Evolutionary conservation across 2,888 invertebrate species (phyloP), one percentile per base, ranked within the genome.

Genomic region (Cheilosia scutellata): DNA sequence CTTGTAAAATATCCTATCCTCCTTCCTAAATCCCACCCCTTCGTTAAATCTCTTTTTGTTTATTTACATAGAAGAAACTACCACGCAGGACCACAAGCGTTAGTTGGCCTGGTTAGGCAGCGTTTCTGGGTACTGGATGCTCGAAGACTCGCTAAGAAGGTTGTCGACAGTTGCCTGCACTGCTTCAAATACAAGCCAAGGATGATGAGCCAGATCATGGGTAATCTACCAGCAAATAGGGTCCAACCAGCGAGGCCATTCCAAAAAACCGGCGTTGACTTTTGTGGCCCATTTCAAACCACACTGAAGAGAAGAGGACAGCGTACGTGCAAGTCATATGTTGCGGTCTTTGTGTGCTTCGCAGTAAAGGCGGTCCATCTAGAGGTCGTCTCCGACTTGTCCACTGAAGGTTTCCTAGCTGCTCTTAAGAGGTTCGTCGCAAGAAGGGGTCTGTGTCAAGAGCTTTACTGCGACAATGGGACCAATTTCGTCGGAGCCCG

Each of bases 1-100:
- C 49, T 76, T 20, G 72, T 58, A 31, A 89, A 87, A 58, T 87
- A 87, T 84, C 88, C 88, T 0, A 87, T 89, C 5, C 37, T 90
- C 9, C 53, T 90, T 13, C 89, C 88, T 6, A 65, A 82, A 55
- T 49, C 13, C 42, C 42, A 42, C 42, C 42, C 42, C 13, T 42
- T 42, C 42, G 42, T 42, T 37, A 37, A 37, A 37, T 37, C 37
- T 37, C 37, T 37, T 4, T 37, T 37, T 11, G 37, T 37, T 11
- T 37, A 37, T 37, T 37, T 37, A 9, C 37, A 37, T 4, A 37
- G 9, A 37, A 11, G 11, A 4, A 37, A 11, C 9, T 37, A 37
- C 37, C 37, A 37, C 11, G 37, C 37, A 37, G 9, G 37, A 11
- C 37, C 37, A 37, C 37, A 11, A 37, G 37, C 37, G 11, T 11